These are phyloP conservation scores for Psittacula derbiana DNA, from an alignment of 2,797 vertebrate genomes.

Conservation along the genomic window DNA sequence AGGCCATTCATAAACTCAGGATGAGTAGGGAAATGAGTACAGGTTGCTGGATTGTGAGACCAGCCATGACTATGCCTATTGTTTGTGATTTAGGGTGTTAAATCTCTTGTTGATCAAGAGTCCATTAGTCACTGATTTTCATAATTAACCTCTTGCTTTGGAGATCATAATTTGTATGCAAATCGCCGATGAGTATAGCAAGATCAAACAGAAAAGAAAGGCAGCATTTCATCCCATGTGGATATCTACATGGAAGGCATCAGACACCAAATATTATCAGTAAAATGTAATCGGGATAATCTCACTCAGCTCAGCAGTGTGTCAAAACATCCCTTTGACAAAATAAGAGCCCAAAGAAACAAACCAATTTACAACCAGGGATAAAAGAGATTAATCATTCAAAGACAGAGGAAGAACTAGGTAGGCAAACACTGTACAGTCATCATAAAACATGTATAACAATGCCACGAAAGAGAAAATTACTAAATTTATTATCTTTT, in stretches of 20 bases:
- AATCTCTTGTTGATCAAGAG: background rate
- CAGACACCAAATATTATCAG: background rate
- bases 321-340: constrained; percentile 38
- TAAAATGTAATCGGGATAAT: constrained; percentile 41
- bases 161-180: background rate
- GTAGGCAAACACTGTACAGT: constrained; percentile 34
- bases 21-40: background rate
- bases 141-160: background rate
- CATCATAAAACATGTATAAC: constrained; percentile 63
- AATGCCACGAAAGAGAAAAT: constrained; percentile 58
- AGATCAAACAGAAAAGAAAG: constrained; percentile 31
- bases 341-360: constrained; percentile 59
- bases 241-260: background rate
- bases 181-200: background rate
- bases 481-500: constrained; percentile 53
- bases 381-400: constrained; percentile 49
- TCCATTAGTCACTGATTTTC: background rate
- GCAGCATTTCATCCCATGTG: constrained; percentile 3
- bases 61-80: background rate
- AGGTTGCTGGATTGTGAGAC: background rate
- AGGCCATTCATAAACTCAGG: background rate
- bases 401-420: constrained; percentile 48
- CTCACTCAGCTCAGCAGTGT: constrained; percentile 33
- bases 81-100: background rate
- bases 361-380: constrained; percentile 56